A percentile compares a stretch with the other conserved stretches of the same genome.
Conservation (phyloP, 2,797 vertebrate genomes). For the Sphenopsis melanotis region DNA sequence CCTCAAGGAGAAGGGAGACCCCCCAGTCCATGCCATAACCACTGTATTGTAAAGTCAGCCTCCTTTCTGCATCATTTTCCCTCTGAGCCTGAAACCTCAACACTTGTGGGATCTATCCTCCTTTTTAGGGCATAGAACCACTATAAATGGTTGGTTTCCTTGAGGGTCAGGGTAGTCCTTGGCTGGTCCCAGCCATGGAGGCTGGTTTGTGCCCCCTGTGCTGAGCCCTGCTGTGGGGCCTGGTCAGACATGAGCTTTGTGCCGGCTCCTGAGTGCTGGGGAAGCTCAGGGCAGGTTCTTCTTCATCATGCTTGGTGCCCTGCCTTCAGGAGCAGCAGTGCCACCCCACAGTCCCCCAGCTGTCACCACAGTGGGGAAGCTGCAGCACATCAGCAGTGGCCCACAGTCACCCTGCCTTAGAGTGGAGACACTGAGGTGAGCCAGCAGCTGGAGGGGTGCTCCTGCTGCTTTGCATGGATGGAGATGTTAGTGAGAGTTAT, state of each 20-base stretch:
- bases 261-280: background rate
- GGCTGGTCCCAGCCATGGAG: background rate
- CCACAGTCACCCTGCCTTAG: rapidly evolving
- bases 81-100: background rate
- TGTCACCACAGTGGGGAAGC: background rate
- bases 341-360: rapidly evolving
- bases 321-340: background rate
- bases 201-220: background rate
- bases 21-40: background rate
- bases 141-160: background rate
- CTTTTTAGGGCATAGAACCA: background rate
- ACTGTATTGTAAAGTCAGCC: background rate
- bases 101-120: background rate
- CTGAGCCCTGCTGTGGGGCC: background rate
- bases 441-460: background rate
- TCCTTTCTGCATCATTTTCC: background rate
- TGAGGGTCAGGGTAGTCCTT: background rate
- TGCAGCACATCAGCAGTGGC: background rate
- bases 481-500: background rate
- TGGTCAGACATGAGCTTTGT: background rate
- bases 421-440: background rate
- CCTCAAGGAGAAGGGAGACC: background rate
- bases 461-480: background rate
- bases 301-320: rapidly evolving
- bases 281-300: background rate